Evolutionary conservation across 2,113 vertebrate genomes (phyloP).

Genomic region (Epinephelus moara): DNA sequence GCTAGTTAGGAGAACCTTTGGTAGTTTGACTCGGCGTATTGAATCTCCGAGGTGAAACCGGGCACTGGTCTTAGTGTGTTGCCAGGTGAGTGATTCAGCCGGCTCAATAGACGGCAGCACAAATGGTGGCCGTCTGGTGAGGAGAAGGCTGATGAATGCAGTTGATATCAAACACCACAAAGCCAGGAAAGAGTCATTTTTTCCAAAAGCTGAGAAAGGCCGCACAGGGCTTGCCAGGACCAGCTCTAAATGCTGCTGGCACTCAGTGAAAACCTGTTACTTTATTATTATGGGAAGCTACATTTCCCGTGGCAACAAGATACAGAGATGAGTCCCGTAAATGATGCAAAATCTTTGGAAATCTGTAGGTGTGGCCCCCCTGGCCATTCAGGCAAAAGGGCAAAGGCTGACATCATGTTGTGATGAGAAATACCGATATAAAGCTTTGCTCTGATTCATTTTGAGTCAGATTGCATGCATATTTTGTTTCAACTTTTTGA

Average conservation of each 20-base stretch:
- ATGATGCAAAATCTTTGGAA: slow-evolving; percentile 23
- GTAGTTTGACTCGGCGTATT: slow-evolving; percentile 34
- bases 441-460: background rate
- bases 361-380: slow-evolving; percentile 3
- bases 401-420: background rate
- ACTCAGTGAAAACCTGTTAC: slow-evolving; percentile 41
- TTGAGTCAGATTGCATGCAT: background rate
- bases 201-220: slow-evolving; percentile 52
- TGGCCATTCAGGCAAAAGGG: slow-evolving; percentile 7
- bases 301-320: slow-evolving; percentile 48
- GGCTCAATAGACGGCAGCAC: slow-evolving; percentile 44
- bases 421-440: background rate
- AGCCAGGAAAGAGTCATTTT: slow-evolving; percentile 58
- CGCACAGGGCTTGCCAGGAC: slow-evolving; percentile 50
- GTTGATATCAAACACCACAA: slow-evolving; percentile 72
- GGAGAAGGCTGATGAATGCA: slow-evolving; percentile 62
- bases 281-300: slow-evolving; percentile 47
- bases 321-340: slow-evolving; percentile 45
- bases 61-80: slow-evolving; percentile 58
- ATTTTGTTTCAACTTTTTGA: background rate
- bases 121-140: slow-evolving; percentile 37
- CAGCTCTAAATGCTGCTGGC: slow-evolving; percentile 43
- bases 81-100: slow-evolving; percentile 67
- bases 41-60: slow-evolving; percentile 53
- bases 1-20: slow-evolving; percentile 37